These are phyloP conservation scores for Ichneumoninae sp. DNA, from an alignment of 2,888 invertebrate species.

Conservation along the genomic window DNA sequence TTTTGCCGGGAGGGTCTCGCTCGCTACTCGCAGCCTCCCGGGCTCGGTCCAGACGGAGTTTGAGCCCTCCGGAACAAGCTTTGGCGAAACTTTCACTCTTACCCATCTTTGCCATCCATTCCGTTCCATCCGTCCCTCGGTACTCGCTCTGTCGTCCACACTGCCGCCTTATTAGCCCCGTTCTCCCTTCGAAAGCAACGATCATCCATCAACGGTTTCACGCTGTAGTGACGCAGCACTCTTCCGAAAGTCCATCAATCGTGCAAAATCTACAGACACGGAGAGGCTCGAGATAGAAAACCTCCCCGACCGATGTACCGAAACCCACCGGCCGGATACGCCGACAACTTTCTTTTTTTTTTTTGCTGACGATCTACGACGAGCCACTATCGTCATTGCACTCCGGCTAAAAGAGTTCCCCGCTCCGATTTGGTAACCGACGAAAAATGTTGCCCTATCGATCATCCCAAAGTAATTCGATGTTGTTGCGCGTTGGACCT, in stretches of 20 bases:
- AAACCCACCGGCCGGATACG: constrained; percentile 11
- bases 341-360: constrained; percentile 3
- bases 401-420: not conserved
- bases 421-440: not conserved
- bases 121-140: not conserved
- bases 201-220: constrained; percentile 53
- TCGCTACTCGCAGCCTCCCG: not conserved
- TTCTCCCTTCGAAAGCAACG: not conserved
- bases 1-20: constrained; percentile 1
- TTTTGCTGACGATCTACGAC: not conserved
- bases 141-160: constrained; percentile 13
- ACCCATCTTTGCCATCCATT: not conserved
- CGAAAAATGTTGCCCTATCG: constrained; percentile 11
- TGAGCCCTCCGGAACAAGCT: constrained; percentile 24
- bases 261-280: constrained; percentile 23
- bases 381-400: constrained; percentile 7
- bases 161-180: constrained; percentile 37
- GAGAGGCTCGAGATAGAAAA: constrained; percentile 30
- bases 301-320: constrained; percentile 17
- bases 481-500: constrained; percentile 2
- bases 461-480: constrained; percentile 20
- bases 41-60: constrained; percentile 9
- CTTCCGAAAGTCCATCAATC: constrained; percentile 50
- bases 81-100: constrained; percentile 34
- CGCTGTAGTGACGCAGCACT: constrained; percentile 45